These are phyloP conservation scores for Ibycter americanus DNA, from an alignment of 2,797 vertebrate genomes.

Conservation along the genomic window DNA sequence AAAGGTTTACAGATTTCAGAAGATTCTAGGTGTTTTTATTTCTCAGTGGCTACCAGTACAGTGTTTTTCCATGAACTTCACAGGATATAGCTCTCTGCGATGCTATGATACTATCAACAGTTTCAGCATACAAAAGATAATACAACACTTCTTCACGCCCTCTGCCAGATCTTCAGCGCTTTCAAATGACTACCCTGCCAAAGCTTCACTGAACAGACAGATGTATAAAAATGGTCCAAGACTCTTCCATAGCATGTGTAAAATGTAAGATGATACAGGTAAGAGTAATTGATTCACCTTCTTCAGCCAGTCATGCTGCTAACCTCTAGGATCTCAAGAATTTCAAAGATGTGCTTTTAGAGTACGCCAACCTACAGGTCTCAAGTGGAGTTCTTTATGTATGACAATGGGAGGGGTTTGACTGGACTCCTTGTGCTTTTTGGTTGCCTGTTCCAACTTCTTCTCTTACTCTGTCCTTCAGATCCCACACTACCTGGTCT, in stretches of 20 bases:
- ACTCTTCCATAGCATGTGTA: background rate
- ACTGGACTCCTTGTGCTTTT: background rate
- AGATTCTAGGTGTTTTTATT: slow-evolving; percentile 23
- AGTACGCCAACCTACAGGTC: background rate
- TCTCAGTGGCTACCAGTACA: background rate
- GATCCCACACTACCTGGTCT: background rate
- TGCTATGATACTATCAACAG: background rate
- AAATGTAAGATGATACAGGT: slow-evolving; percentile 11
- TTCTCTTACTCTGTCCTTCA: background rate
- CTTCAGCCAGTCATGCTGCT: background rate
- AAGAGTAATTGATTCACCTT: background rate
- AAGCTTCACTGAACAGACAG: background rate
- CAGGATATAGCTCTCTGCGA: background rate
- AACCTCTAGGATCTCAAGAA: background rate
- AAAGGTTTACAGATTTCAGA: slow-evolving; percentile 45
- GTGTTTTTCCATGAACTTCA: background rate
- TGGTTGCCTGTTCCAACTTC: background rate
- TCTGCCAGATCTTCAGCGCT: background rate
- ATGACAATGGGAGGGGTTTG: background rate
- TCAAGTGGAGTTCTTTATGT: background rate
- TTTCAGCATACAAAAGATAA: background rate
- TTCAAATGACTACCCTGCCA: background rate
- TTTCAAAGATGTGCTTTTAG: background rate
- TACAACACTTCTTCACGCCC: background rate
- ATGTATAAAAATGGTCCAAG: background rate